These are phyloP conservation scores for Varecia variegata DNA, from an alignment of 2,797 vertebrate species.

Conservation along the genomic window DNA sequence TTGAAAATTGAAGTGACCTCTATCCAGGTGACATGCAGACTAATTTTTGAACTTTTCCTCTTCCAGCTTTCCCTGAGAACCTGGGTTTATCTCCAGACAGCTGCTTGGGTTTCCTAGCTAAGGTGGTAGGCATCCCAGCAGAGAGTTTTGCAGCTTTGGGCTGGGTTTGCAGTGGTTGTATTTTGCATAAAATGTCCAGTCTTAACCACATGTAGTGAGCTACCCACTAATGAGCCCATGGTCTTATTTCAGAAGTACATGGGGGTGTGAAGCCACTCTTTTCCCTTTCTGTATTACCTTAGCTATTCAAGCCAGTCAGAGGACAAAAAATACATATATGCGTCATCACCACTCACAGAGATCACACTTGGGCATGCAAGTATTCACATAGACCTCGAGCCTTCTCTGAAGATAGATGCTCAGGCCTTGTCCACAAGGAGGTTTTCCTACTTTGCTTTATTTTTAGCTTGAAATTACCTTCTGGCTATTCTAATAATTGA, in stretches of 20 bases:
- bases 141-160: neutral
- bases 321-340: too few relatives aligned
- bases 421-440: neutral
- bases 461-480: constrained; percentile 14
- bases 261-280: neutral
- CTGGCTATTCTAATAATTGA: constrained; percentile 30
- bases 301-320: neutral
- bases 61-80: neutral
- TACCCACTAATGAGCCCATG: neutral
- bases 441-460: neutral
- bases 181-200: neutral
- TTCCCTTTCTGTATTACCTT: neutral
- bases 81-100: neutral
- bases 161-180: neutral
- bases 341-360: neutral
- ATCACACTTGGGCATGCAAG: neutral
- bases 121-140: neutral
- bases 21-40: neutral
- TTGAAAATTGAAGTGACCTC: neutral
- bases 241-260: neutral
- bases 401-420: neutral
- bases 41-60: neutral
- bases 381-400: neutral
- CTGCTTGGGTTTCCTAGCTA: neutral
- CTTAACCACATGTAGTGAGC: neutral